phyloP scores from a whole-genome alignment of 2,888 invertebrate genomes.

The Leptopterna dolabrata region DNA sequence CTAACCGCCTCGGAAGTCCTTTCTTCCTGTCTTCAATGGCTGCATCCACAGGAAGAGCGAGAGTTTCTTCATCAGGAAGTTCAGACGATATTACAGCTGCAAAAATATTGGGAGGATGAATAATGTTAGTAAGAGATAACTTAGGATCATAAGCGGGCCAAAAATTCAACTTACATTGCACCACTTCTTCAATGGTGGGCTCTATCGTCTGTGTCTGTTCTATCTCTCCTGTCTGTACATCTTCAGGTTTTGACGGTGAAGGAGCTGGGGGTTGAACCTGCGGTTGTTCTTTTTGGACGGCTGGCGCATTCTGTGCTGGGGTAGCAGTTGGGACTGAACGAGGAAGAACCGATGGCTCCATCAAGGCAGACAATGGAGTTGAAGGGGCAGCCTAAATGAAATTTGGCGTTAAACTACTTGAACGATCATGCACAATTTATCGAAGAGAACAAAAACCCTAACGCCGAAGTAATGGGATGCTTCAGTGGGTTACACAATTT shows the following conservation, averaged over 20 bases:
- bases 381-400: not conserved
- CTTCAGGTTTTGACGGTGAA: not conserved
- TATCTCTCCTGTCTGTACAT: not conserved
- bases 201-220: not conserved
- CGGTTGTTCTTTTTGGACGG: not conserved
- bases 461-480: no score
- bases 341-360: not conserved
- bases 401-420: not conserved
- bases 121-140: no score
- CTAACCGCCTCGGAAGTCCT: constrained; percentile 5
- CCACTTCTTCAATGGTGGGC: not conserved
- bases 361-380: not conserved
- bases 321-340: not conserved
- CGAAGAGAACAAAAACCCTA: no score
- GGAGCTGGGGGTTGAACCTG: not conserved
- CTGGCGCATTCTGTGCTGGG: not conserved
- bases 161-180: not conserved
- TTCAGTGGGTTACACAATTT: no score
- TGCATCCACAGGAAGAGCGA: not conserved
- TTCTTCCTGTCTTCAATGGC: constrained; percentile 5
- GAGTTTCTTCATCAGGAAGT: not conserved
- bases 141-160: no score
- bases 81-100: not conserved
- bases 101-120: not conserved
- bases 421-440: no score